Base-by-base conservation (phyloP, 2,888 invertebrate species). In the Malachius bipustulatus region DNA sequence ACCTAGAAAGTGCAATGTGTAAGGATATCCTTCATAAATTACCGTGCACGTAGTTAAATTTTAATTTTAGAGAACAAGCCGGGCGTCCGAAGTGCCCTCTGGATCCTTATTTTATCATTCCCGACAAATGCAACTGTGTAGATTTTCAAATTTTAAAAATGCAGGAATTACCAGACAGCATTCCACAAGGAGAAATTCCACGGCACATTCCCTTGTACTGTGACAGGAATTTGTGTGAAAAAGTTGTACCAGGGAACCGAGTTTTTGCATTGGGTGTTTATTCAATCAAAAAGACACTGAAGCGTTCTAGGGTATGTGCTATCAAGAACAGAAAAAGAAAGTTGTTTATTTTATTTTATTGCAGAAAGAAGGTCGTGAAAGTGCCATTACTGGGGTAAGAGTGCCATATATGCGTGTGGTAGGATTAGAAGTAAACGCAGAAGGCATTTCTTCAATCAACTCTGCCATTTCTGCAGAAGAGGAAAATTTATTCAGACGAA, bases 101-200 rank as follows among this genome's bases (percentile, higher is more conserved):
- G 36, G 98, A 99, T 65, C 98, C 98, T 2, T 99, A 88, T 61
- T 94, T 91, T 60, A 94, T 99, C 43, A 79, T 97, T 62, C 96
- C 97, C 10, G 97, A 98, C 59, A 94, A 93, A 63, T 97, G 97
- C 62, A 75, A 78, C 47, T 98, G 97, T 62, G 88, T 97, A 14
- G 97, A 99, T 65, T 99, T 90, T 58, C 98, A 99, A 76, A 81
- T 87, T 1, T 62, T 98, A n/a, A 99, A 96, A 62, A 64, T 97
- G 8, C 97, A 98, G 71, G 98, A 98, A 64, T 66, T 89, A 12
- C 93, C 94, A 0, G 97, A 98, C 59, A 78, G 76, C 43, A 82
- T 90, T 38, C 93, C 93, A 0, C 93, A 96, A 55, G 97, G 98
- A 30, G 98, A 99, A 67, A 87, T 98, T 72, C 97, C 98, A 0